Percentiles rank a stretch among this genome's conserved stretches.
Evolutionary conservation across 2,113 vertebrate species (phyloP).

Genomic region (Pelecanoides urinatrix): DNA sequence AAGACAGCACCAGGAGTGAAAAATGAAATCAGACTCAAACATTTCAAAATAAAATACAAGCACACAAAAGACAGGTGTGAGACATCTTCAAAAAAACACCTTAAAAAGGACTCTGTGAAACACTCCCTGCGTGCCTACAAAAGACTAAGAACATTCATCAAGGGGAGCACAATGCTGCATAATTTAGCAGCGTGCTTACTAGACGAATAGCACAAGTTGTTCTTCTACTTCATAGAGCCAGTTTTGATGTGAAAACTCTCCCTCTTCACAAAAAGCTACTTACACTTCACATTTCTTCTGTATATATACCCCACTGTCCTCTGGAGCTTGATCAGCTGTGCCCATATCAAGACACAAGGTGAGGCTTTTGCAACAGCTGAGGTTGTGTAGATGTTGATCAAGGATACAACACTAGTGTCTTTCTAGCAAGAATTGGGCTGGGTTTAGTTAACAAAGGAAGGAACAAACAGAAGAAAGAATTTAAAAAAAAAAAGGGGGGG

Average conservation of each 20-base stretch:
- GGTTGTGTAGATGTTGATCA: no score
- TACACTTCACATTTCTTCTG: not conserved
- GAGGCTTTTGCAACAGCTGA: not conserved
- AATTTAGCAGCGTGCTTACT: not conserved
- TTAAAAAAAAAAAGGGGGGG: no score
- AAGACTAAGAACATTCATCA: not conserved
- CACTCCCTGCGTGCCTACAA: not conserved
- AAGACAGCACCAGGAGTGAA: not conserved
- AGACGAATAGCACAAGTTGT: not conserved
- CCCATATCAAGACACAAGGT: accelerated
- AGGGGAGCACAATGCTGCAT: not conserved
- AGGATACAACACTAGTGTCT: not conserved
- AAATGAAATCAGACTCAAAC: not conserved
- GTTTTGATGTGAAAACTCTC: not conserved
- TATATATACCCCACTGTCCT: not conserved
- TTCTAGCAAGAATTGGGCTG: not conserved
- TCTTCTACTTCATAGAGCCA: not conserved
- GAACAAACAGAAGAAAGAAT: not conserved
- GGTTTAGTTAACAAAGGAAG: not conserved
- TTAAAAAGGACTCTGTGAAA: not conserved
- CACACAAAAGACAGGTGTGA: not conserved
- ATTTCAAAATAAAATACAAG: not conserved
- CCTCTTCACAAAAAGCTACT: not conserved
- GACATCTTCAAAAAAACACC: not conserved
- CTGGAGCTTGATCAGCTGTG: not conserved